phyloP scores from a whole-genome alignment of 2,113 vertebrate species.

The Spheniscus mendiculus region DNA sequence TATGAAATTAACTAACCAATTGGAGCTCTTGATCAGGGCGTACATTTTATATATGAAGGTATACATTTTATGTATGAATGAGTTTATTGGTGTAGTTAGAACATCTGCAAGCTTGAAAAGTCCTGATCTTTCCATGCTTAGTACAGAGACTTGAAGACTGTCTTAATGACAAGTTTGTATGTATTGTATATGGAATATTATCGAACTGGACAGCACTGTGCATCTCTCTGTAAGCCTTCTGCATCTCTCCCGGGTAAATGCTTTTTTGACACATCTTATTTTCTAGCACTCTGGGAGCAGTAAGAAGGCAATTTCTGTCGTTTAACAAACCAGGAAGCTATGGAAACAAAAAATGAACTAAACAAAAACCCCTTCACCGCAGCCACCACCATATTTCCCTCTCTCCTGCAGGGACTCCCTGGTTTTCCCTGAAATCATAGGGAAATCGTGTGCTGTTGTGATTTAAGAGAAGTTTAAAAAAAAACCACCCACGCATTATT shows the following conservation, averaged over 20 bases:
- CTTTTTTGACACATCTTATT: not conserved
- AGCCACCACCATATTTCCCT: not conserved
- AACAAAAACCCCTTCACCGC: not conserved
- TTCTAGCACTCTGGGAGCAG: not conserved
- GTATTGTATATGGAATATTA: not conserved
- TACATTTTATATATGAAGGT: not conserved
- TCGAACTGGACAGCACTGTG: not conserved
- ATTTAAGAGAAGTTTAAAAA: not conserved
- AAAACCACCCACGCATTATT: not conserved
- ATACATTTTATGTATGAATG: not conserved
- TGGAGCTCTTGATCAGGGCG: not conserved
- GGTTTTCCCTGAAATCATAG: not conserved
- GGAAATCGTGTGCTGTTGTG: not conserved
- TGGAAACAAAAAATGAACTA: not conserved
- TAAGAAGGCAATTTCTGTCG: not conserved
- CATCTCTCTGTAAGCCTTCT: not conserved
- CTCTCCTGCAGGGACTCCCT: not conserved
- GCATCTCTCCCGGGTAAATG: not conserved
- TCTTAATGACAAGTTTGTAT: not conserved
- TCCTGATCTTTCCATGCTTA: not conserved
- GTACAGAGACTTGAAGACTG: not conserved
- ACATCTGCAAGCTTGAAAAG: not conserved
- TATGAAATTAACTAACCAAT: not conserved
- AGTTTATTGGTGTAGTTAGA: not conserved
- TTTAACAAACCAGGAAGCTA: not conserved